Base-by-base conservation (phyloP, 2,113 vertebrate genomes). In the Tauraco erythrolophus region DNA sequence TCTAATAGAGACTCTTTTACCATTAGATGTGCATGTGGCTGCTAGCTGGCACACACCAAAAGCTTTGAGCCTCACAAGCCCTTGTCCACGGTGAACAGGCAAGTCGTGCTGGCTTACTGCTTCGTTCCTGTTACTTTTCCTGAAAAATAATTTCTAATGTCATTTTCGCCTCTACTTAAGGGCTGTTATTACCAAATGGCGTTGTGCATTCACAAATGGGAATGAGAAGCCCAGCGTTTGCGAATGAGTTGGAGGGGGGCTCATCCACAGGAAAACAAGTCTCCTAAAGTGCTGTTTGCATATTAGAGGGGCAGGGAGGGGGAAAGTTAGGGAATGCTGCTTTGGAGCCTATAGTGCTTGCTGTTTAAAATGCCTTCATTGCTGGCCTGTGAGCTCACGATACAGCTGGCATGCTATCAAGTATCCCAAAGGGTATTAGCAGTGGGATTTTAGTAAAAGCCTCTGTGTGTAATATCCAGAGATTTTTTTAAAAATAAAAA, bases 371-470 rank as follows among this genome's bases (percentile, higher is more conserved):
- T 85, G 85, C 33, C 54, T 88, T 7, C 94, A 25, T 95, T 85
- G 72, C 87, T 95, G 88, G 48, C 45, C 46, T 84, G 80, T 95
- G 94, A 95, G 74, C 48, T 95, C 84, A 94, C 65, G 69, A 39
- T 92, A 87, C 95, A 96, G 77, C 91, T 96, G 92, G 88, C 71
- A 61, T 41, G 45, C 57, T 96, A 95, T 97, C 92, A 88, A 85
- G 30, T 97, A 87, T 94, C 95, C 77, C 33, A 15, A 79, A 91
- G 57, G 30, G 58, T 51, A 82, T 94, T 91, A 92, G 45, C 72
- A 92, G 53, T 60, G 31, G 39, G 65, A 72, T 72, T 95, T 94
- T 51, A 88, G 69, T 82, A 72, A 79, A 94, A 88, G 57, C 77
- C 31, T 69, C 54, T 58, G 27, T 85, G 31, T 87, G 64, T 76